phyloP scores from a whole-genome alignment of 2,113 vertebrate genomes.

The Scomber japonicus region DNA sequence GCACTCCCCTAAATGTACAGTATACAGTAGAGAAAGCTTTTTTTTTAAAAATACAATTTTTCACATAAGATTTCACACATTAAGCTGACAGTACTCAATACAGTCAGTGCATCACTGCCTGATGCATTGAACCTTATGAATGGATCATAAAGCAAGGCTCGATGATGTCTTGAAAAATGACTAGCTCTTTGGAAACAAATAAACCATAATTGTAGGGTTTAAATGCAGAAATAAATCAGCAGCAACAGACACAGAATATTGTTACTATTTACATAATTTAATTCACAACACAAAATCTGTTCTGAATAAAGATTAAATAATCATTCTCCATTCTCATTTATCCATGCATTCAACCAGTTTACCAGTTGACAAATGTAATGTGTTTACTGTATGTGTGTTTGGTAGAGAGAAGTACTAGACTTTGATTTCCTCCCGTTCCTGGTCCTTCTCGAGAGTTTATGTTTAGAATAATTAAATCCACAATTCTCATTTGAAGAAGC shows the following conservation, averaged over 20 bases:
- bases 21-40: constrained; percentile 22
- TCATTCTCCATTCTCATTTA: neutral
- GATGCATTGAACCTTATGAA: neutral
- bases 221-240: constrained; percentile 4
- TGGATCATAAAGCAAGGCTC: constrained; percentile 39
- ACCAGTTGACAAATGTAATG: neutral
- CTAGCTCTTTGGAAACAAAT: neutral
- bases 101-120: neutral
- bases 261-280: neutral
- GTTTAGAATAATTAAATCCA: constrained; percentile 7
- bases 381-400: neutral
- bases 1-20: constrained; percentile 2
- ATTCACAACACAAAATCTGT: neutral
- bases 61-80: neutral
- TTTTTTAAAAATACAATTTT: neutral
- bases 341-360: neutral
- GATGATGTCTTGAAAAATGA: constrained; percentile 10
- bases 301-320: neutral
- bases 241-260: neutral
- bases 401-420: neutral
- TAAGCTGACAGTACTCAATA: constrained; percentile 10
- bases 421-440: neutral
- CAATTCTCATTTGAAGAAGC: neutral
- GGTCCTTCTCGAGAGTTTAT: neutral
- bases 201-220: neutral